Base-by-base conservation (phyloP, 2,888 invertebrate genomes). In the Sinelater perroti region DNA sequence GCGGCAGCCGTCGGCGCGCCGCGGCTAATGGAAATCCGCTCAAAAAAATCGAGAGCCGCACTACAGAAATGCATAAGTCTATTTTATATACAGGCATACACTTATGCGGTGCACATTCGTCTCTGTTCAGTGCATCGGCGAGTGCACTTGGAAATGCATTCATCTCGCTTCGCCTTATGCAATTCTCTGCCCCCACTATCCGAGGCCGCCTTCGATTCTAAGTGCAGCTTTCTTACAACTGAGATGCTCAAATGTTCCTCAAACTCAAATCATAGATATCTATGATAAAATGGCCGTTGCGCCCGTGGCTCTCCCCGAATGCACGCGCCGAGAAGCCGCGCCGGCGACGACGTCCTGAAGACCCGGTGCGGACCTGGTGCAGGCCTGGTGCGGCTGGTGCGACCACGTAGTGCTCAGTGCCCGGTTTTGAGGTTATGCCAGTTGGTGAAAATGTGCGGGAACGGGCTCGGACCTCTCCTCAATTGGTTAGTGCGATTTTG, bases 211-310 rank as follows among this genome's bases (percentile, higher is more conserved):
- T 63, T 61, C 64, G 60, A 62, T 60, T 59, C 66, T 62, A 66
- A 68, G 63, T 65, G 65, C 67, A 66, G 68, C 67, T 69, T 67
- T 67, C 67, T 65, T 66, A 66, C 66, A 57, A 72, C 72, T 72
- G 74, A 76, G 76, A 76, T 75, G 72, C 72, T 72, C 76, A 72
- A 70, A 74, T 72, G 72, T 75, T 74, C 71, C 73, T 66, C 72
- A 73, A 72, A 72, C 67, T 70, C 65, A 74, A 74, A 74, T 75
- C 73, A 72, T 73, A 73, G 73, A 72, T 71, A 72, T 69, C 71
- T 70, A 70, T 70, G 70, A 66, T 70, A 72, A 71, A 72, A 72
- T 72, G 72, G 66, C 64, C 68, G 69, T 64, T 60, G 59, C 47
- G 53, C 55, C 38, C 36, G 13, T 24, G 54, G 54, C 28, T 26